phyloP scores from a whole-genome alignment of 2,888 invertebrate species.

The Polydrusus pterygomalis region DNA sequence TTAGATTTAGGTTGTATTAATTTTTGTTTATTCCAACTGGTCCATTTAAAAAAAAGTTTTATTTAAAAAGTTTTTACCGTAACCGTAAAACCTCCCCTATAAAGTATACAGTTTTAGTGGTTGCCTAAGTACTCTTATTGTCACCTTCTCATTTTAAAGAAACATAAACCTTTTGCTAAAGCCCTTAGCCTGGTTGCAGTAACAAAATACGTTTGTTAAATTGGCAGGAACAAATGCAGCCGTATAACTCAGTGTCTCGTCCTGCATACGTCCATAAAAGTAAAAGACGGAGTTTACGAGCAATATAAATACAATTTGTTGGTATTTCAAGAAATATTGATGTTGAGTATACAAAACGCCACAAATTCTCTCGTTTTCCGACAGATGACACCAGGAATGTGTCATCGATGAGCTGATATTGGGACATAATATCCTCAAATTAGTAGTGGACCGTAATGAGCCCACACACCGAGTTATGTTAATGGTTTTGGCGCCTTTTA shows the following conservation, averaged over 20 bases:
- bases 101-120: not conserved
- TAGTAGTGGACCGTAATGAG: too few relatives aligned
- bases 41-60: too few relatives aligned
- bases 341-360: not conserved
- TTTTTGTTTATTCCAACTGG: too few relatives aligned
- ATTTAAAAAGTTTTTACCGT: too few relatives aligned
- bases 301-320: constrained; percentile 13
- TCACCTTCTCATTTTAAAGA: constrained; percentile 1
- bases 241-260: constrained; percentile 21
- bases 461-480: too few relatives aligned
- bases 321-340: constrained; percentile 2
- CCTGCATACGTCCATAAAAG: constrained; percentile 58
- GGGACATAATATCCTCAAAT: too few relatives aligned
- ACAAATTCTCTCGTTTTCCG: too few relatives aligned
- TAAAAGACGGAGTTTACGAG: constrained; percentile 52
- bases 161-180: not conserved
- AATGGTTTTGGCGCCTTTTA: too few relatives aligned
- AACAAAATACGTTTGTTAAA: constrained; percentile 23
- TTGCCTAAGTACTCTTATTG: not conserved
- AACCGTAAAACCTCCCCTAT: not conserved
- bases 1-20: too few relatives aligned
- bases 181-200: not conserved
- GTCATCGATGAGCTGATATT: too few relatives aligned
- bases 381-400: too few relatives aligned
- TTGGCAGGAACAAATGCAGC: constrained; percentile 9